Percentiles rank a stretch among this genome's conserved stretches.
phyloP scores from a whole-genome alignment of 2,797 vertebrate species.

The Neoniphon sammara region DNA sequence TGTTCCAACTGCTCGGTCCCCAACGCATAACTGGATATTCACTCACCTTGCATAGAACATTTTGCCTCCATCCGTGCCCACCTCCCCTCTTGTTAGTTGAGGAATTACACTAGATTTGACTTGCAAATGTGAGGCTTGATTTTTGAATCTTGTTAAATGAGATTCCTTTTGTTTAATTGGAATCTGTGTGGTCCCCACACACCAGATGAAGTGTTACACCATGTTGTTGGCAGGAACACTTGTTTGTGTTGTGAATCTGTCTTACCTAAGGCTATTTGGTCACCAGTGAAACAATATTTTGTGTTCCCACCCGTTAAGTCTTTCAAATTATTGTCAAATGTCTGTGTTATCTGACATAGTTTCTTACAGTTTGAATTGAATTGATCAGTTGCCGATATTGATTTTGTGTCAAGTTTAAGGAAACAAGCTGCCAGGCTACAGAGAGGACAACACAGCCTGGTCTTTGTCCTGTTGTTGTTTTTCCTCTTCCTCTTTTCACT shows the following conservation, averaged over 20 bases:
- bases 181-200: neutral
- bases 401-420: conserved; percentile 36
- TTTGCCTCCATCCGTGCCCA: neutral
- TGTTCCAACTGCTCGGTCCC: neutral
- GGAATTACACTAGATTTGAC: conserved; percentile 19
- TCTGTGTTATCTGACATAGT: conserved; percentile 8
- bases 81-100: neutral
- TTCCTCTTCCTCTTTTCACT: conserved; percentile 37
- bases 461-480: conserved; percentile 50
- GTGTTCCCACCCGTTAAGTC: neutral
- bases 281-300: conserved; percentile 6
- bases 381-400: conserved; percentile 22
- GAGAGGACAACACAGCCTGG: conserved; percentile 23
- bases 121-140: conserved; percentile 29
- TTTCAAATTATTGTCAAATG: conserved; percentile 39
- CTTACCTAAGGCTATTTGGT: conserved; percentile 1
- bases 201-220: neutral
- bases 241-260: conserved; percentile 7
- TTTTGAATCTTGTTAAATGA: conserved; percentile 17
- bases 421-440: conserved; percentile 38
- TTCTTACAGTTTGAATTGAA: neutral
- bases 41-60: neutral
- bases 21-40: neutral
- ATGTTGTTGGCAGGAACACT: neutral
- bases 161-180: neutral